Base-by-base conservation (phyloP, 1,140 invertebrate genomes). In the Elymnias hypermnestra region DNA sequence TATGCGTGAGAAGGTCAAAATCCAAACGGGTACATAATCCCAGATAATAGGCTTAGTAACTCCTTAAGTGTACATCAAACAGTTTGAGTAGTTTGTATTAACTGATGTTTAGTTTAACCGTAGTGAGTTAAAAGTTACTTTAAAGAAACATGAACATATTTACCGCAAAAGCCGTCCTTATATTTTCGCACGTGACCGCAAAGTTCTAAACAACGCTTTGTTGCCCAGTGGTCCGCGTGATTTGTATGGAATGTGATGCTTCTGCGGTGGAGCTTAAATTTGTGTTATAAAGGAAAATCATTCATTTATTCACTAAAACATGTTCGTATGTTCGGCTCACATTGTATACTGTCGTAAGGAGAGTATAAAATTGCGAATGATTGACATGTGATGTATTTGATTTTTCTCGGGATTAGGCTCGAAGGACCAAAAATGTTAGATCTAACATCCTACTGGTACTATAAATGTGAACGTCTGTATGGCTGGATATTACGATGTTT, bases 111-210 rank as follows among this genome's bases (percentile, higher is more conserved):
- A 33, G 15, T 10, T n/a, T 33, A 33, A 33, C 14, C 5, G 29
- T 12, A 12, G 29, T 33, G 29, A 33, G 29, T 15, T 15, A 33
- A 33, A 12, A 15, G 14, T 12, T 15, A 35, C 21, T 25, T 10
- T 21, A 26, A 49, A 21, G 17, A 43, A 38, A 43, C 31, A 38
- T 23, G 23, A 41, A 29, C 42, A 45, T 45, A 46, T 53, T 51
- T 28, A 47, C 53, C 47, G 36, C 53, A 53, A 40, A 40, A 49
- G 17, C 29, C 50, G 22, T 23, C 48, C 46, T 63, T 40, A 54
- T 59, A 63, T 63, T 56, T 59, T 63, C 49, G 52, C 49, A 44
- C 21, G 41, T 47, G 56, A 48, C 56, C 56, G 42, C 59, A 56
- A 39, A 50, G 51, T 52, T 53, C 49, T 58, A 50, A 58, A 58